Evolutionary conservation across 2,888 invertebrate genomes (phyloP), one percentile per base, ranked within the genome.

Genomic region (Eledona agricola): DNA sequence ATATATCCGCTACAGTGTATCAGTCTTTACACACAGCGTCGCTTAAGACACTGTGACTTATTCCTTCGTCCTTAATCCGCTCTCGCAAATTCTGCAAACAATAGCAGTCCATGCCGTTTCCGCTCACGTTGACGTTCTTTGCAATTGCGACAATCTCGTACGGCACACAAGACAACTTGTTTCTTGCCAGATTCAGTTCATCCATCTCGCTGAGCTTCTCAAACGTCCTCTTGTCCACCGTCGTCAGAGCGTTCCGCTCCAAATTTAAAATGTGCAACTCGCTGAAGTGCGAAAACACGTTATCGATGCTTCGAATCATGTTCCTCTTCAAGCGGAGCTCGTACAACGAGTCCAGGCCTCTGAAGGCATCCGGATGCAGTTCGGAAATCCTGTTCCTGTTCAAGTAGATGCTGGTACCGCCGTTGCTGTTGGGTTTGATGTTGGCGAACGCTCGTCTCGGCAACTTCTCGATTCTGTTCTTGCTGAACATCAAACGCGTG

Each of bases 381-480:
- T 32, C 6, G 9, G 55, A 40, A 5, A 69, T 64, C 4, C 51
- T 35, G 49, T 69, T 70, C 2, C 63, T 52, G 32, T 54, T 56
- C 32, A 69, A 53, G 42, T 58, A 65, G 0, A 61, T 28, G 2
- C 54, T 22, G 9, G 58, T 29, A 7, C 56, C 56, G 1, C 42
- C 49, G 13, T 55, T 45, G 2, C 38, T 10, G 5, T 37, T 23
- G 13, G 57, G 50, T 7, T 38, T 15, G 15, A 25, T 13, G 34
- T 38, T 25, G 9, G 11, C 16, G 26, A 34, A 76, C 4, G 73
- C 72, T 6, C 54, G 49, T 6, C 51, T 58, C 1, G 70, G 73
- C 22, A 75, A 43, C n/a, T 43, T 40, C 4, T 47, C 47, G 12
- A 74, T 51, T 15, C 54, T 49, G 51, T 75, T 75, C 37, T 68